Conservation (phyloP, 2,113 vertebrate genomes). For the Tetrax tetrax region DNA sequence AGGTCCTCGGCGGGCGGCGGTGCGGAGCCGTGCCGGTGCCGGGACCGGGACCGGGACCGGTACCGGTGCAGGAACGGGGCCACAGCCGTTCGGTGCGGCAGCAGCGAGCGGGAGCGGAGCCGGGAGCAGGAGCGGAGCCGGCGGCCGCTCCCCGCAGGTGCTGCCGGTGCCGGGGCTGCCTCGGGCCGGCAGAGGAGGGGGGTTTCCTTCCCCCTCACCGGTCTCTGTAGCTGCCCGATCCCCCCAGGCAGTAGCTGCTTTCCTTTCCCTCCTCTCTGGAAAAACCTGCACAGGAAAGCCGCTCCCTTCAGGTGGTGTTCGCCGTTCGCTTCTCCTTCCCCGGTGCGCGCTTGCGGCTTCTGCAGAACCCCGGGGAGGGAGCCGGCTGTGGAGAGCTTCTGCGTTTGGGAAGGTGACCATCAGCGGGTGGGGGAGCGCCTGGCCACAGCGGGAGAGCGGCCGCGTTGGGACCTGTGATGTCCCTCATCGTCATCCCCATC, state of each 20-base stretch:
- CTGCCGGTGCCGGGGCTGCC: background rate
- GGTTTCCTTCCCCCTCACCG: background rate
- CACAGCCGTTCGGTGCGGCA: background rate
- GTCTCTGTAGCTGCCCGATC: background rate
- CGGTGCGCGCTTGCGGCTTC: background rate
- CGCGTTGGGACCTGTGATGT: rapidly evolving
- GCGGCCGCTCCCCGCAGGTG: background rate
- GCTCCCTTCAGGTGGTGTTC: background rate
- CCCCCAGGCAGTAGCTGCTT: background rate
- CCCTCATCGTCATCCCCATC: background rate
- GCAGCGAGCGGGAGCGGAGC: background rate
- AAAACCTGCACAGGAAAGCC: background rate
- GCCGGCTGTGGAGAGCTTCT: rapidly evolving
- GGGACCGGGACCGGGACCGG: background rate
- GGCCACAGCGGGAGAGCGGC: background rate
- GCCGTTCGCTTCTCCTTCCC: background rate
- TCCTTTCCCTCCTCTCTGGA: background rate
- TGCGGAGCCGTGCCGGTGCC: background rate
- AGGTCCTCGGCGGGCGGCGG: background rate
- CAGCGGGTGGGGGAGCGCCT: background rate
- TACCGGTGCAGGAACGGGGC: rapidly evolving
- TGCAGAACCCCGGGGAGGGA: background rate
- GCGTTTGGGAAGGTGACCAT: background rate
- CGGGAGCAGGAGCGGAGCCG: background rate
- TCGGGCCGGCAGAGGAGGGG: background rate